Percentiles rank a stretch among this genome's conserved stretches.
These are phyloP conservation scores for Micoletzkya japonica DNA, from an alignment of 2,888 invertebrate species.

Conservation along the genomic window DNA sequence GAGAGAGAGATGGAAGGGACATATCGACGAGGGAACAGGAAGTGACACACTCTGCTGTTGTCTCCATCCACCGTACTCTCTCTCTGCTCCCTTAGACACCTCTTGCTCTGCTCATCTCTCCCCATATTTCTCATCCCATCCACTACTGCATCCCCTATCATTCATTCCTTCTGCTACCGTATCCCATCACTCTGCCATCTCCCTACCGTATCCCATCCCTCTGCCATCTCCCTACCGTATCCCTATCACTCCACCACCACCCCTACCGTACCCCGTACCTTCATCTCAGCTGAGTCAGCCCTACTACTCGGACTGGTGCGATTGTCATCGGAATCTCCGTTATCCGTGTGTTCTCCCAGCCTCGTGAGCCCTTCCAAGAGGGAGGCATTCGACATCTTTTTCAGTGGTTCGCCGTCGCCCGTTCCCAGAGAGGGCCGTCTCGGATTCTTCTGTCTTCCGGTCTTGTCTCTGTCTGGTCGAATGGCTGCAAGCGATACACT, in stretches of 20 bases:
- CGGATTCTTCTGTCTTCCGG: constrained; percentile 62
- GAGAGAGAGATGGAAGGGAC: neutral
- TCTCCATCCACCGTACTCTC: neutral
- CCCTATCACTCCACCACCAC: too few relatives aligned
- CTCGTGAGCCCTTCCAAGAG: constrained; percentile 33
- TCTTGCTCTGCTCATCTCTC: neutral
- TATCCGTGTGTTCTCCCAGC: neutral
- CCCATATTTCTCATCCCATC: constrained; percentile 16
- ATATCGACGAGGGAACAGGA: neutral
- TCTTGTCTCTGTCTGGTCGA: constrained; percentile 62
- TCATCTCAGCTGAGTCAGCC: constrained; percentile 9
- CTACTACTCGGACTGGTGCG: constrained; percentile 11
- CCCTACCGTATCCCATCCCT: too few relatives aligned
- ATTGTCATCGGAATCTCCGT: constrained; percentile 18
- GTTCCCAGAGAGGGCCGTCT: constrained; percentile 36
- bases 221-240: too few relatives aligned
- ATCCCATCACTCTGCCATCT: too few relatives aligned
- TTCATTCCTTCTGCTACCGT: too few relatives aligned
- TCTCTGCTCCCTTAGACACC: neutral
- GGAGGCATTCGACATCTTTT: constrained; percentile 34
- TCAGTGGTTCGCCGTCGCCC: constrained; percentile 14
- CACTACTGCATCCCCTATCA: too few relatives aligned
- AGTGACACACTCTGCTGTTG: neutral
- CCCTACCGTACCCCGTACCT: neutral
- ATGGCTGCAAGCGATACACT: constrained; percentile 51